These are phyloP conservation scores for Dicyrtoma fusca DNA, from an alignment of 2,888 invertebrate genomes.

Conservation along the genomic window DNA sequence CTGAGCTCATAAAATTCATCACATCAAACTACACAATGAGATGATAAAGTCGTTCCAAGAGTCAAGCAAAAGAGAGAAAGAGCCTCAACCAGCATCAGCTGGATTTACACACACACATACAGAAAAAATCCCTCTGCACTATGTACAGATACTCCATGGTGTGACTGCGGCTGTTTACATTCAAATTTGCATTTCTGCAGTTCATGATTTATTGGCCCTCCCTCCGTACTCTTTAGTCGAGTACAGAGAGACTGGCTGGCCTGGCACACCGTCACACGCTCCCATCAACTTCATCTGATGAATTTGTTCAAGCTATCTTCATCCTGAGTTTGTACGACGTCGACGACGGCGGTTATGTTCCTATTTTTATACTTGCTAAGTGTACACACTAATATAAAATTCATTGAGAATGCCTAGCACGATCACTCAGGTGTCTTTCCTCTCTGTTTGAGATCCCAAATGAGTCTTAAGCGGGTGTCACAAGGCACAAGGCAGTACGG, in stretches of 20 bases:
- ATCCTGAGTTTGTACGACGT: not conserved
- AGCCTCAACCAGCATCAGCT: not conserved
- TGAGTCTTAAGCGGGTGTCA: slow-evolving; percentile 9
- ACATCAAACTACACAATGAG: slow-evolving; percentile 5
- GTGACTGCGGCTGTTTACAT: not conserved
- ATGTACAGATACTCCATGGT: not conserved
- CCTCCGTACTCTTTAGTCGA: too few species aligned
- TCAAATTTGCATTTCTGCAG: slow-evolving; percentile 4
- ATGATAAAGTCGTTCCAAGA: slow-evolving; percentile 25
- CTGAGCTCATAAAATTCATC: slow-evolving; percentile 25
- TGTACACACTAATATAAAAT: too few species aligned
- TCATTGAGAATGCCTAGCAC: slow-evolving; percentile 29
- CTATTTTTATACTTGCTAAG: too few species aligned
- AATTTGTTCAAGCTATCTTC: too few species aligned
- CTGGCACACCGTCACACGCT: too few species aligned
- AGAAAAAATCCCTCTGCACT: not conserved
- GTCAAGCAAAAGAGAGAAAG: slow-evolving; percentile 2
- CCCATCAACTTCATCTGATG: too few species aligned
- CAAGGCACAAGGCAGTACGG: too few species aligned
- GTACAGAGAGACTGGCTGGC: too few species aligned
- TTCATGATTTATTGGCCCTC: not conserved
- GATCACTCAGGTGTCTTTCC: slow-evolving; percentile 24
- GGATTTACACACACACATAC: not conserved
- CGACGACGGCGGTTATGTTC: not conserved
- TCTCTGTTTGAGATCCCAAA: slow-evolving; percentile 31